phyloP scores from a whole-genome alignment of 2,888 invertebrate genomes.

The Drosophila anomalata region DNA sequence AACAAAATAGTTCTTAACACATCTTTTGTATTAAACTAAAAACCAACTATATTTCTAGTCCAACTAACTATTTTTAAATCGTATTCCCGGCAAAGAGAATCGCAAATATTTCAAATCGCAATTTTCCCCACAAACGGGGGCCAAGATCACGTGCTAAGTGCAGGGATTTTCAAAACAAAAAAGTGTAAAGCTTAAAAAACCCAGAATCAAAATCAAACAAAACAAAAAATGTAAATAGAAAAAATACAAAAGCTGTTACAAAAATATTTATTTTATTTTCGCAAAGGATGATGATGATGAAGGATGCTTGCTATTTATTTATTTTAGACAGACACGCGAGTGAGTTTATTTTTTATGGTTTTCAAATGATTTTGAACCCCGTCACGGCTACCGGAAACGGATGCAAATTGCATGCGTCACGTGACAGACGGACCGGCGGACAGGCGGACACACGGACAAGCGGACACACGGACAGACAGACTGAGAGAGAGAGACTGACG shows the following conservation, averaged over 20 bases:
- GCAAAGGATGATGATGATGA: neutral
- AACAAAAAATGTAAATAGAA: slow-evolving; percentile 12
- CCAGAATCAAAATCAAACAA: slow-evolving; percentile 50
- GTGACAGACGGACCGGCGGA: slow-evolving; percentile 60
- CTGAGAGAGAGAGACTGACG: slow-evolving; percentile 36
- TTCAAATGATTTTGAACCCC: slow-evolving; percentile 79
- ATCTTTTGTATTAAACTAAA: too few species aligned
- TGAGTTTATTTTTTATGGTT: slow-evolving; percentile 78
- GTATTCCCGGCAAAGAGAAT: slow-evolving; percentile 68
- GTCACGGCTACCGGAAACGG: slow-evolving; percentile 76
- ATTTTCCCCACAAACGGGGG: slow-evolving; percentile 36
- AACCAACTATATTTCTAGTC: too few species aligned
- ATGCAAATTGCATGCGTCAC: slow-evolving; percentile 83
- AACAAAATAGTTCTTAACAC: too few species aligned
- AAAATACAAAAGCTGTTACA: slow-evolving; percentile 26
- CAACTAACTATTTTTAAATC: slow-evolving; percentile 19
- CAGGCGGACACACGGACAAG: slow-evolving; percentile 38
- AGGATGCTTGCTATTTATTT: slow-evolving; percentile 65
- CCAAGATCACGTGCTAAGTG: slow-evolving; percentile 59
- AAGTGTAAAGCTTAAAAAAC: slow-evolving; percentile 75
- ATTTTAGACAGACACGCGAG: slow-evolving; percentile 72
- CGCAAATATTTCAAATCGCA: slow-evolving; percentile 77
- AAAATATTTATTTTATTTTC: slow-evolving; percentile 40
- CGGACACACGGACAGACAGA: slow-evolving; percentile 32
- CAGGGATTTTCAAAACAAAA: slow-evolving; percentile 72